Conservation (phyloP, 2,888 invertebrate species). For the Rambutsinella grinnellia region DNA sequence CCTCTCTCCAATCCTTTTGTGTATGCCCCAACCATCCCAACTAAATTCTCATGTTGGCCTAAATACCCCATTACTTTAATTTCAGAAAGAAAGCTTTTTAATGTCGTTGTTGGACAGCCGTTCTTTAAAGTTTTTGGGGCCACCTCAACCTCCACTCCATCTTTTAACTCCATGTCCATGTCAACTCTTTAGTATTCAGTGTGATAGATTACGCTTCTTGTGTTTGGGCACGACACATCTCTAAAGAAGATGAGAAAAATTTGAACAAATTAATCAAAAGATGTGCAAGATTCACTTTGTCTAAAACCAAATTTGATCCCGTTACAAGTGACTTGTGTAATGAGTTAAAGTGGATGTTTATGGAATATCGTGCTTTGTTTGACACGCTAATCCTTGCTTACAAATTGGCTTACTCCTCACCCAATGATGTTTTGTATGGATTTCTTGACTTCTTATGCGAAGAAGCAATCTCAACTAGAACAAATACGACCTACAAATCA, state of each 20-base stretch:
- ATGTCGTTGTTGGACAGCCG: not conserved
- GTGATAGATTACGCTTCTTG: not conserved
- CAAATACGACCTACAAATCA: not conserved
- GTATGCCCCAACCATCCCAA: no score
- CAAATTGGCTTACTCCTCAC: not conserved
- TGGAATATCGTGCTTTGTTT: not conserved
- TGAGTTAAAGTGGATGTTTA: constrained; percentile 1
- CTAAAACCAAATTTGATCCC: not conserved
- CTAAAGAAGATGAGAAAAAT: not conserved
- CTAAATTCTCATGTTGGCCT: no score
- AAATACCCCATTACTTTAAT: no score
- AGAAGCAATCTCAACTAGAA: not conserved
- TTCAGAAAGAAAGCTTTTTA: not conserved
- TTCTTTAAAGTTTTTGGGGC: not conserved
- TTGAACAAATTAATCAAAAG: not conserved
- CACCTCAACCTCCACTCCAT: not conserved
- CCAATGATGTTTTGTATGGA: not conserved
- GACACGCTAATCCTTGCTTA: not conserved
- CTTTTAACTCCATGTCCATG: not conserved
- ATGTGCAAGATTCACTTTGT: not conserved
- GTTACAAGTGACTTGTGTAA: not conserved
- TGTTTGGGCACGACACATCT: not conserved
- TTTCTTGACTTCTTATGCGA: not conserved
- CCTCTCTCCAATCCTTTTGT: no score
- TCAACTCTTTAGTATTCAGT: not conserved